A percentile compares a stretch with the other conserved stretches of the same genome.
phyloP scores from a whole-genome alignment of 2,888 invertebrate species.

The Noctuana brunneofusca region DNA sequence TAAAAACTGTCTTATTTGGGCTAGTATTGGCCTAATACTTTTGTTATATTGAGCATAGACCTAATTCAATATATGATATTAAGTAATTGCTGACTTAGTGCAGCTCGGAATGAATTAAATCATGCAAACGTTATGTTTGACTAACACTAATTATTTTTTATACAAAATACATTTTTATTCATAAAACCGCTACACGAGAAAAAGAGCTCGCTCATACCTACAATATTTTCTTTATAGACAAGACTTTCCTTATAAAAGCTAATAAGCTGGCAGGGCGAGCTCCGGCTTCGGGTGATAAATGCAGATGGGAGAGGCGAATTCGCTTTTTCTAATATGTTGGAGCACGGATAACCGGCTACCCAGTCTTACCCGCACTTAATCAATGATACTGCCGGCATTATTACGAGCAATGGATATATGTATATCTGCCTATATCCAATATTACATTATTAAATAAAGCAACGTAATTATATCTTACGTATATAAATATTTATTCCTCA shows the following conservation, averaged over 20 bases:
- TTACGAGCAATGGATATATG: neutral
- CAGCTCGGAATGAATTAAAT: too few relatives aligned
- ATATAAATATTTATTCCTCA: too few relatives aligned
- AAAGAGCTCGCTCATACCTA: too few relatives aligned
- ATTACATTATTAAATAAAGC: neutral
- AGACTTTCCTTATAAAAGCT: conserved; percentile 27
- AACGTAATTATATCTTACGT: neutral
- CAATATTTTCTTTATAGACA: conserved; percentile 8
- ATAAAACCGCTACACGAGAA: too few relatives aligned
- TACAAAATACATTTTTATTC: too few relatives aligned
- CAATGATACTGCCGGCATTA: conserved; percentile 3
- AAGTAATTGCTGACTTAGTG: too few relatives aligned
- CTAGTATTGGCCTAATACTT: too few relatives aligned
- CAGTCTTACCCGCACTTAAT: conserved; percentile 10
- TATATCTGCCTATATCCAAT: neutral
- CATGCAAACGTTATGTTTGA: too few relatives aligned
- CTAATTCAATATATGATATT: too few relatives aligned
- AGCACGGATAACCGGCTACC: conserved; percentile 8
- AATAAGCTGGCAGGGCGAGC: conserved; percentile 29
- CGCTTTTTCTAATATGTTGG: conserved; percentile 15
- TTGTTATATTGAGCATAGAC: too few relatives aligned
- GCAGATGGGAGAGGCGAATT: conserved; percentile 18
- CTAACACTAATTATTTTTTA: too few relatives aligned
- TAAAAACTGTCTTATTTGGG: too few relatives aligned
- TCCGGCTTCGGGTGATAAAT: conserved; percentile 14